These are phyloP conservation scores for Oceanites oceanicus DNA, from an alignment of 2,113 vertebrate genomes.

Conservation along the genomic window DNA sequence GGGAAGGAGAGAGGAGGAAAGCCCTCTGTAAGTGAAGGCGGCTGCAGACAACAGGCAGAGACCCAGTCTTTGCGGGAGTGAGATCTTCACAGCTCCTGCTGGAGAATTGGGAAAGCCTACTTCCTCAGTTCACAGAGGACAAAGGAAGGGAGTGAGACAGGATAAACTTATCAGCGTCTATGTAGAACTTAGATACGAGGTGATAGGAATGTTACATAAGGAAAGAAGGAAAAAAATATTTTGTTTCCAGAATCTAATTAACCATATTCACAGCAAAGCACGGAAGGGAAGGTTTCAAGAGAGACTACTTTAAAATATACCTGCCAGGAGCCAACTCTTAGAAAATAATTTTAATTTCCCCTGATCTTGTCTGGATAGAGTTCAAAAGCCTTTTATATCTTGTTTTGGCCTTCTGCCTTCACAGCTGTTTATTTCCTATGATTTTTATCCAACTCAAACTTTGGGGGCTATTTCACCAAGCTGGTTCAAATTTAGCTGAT, in stretches of 20 bases:
- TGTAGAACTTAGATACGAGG: not conserved
- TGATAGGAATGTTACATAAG: not conserved
- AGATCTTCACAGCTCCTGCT: not conserved
- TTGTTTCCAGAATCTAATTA: slow-evolving; percentile 10
- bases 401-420: slow-evolving; percentile 46
- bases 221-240: not conserved
- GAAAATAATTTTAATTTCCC: slow-evolving; percentile 33
- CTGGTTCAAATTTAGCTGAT: slow-evolving; percentile 42
- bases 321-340: not conserved
- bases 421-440: slow-evolving; percentile 33
- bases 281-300: not conserved
- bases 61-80: not conserved
- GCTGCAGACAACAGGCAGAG: not conserved
- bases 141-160: not conserved
- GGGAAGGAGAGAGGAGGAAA: not conserved
- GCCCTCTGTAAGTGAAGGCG: not conserved
- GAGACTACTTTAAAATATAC: slow-evolving; percentile 16
- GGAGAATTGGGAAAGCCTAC: not conserved
- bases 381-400: slow-evolving; percentile 55
- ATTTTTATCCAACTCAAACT: slow-evolving; percentile 39
- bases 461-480: not conserved
- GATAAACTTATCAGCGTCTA: not conserved
- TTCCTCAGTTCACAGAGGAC: not conserved
- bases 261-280: not conserved
- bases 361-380: slow-evolving; percentile 18